Evolutionary conservation across 2,113 vertebrate genomes (phyloP).

Genomic region (Hippocampus zosterae): DNA sequence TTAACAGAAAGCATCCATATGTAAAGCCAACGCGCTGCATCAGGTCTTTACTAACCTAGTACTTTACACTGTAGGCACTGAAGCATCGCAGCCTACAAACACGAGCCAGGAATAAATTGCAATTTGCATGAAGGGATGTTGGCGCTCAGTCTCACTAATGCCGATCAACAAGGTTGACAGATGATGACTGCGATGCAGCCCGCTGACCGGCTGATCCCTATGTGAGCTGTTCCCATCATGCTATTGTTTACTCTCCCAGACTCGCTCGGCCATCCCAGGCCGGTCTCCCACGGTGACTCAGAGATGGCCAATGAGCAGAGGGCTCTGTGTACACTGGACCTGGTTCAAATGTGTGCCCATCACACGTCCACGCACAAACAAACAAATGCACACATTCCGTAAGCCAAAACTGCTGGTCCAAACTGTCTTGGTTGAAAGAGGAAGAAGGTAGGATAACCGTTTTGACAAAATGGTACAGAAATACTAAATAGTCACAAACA

Average conservation of each 20-base stretch:
- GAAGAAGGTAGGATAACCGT: constrained; percentile 25
- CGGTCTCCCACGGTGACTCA: constrained; percentile 48
- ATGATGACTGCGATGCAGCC: constrained; percentile 16
- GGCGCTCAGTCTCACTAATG: not conserved
- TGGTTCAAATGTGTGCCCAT: constrained; percentile 41
- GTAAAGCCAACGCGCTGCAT: constrained; percentile 5
- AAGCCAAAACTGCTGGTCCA: constrained; percentile 24
- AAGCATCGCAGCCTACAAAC: constrained; percentile 3
- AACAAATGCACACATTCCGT: constrained; percentile 3
- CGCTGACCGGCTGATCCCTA: constrained; percentile 41
- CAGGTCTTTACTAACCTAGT: constrained; percentile 13
- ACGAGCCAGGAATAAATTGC: constrained; percentile 5
- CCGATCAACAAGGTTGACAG: constrained; percentile 3
- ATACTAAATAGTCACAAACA: not conserved
- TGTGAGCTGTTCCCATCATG: constrained; percentile 38
- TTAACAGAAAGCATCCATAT: constrained; percentile 19
- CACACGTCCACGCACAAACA: constrained; percentile 20
- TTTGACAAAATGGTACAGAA: constrained; percentile 18
- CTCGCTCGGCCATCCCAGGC: constrained; percentile 31
- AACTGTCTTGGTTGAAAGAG: constrained; percentile 24
- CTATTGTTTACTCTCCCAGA: constrained; percentile 54
- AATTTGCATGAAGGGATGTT: constrained; percentile 5
- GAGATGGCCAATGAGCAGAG: constrained; percentile 30
- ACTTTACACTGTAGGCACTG: not conserved
- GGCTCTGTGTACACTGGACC: constrained; percentile 47